Evolutionary conservation across 2,113 vertebrate genomes (phyloP), one percentile per base, ranked within the genome.

Genomic region (Poeciliopsis prolifica): DNA sequence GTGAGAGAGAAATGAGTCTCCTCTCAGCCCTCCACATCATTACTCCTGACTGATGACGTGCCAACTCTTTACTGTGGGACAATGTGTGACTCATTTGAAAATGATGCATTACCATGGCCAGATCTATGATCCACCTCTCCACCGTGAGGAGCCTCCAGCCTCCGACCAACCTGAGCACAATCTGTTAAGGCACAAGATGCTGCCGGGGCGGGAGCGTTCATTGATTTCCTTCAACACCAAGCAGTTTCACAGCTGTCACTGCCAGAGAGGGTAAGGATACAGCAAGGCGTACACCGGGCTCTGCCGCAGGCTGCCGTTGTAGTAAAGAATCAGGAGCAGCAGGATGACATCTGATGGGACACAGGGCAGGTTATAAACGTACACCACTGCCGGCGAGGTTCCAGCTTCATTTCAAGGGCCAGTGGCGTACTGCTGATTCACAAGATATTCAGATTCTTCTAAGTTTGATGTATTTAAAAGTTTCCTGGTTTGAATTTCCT

Each of bases 81-180:
- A 74, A 4, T 12, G 70, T 67, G 0, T 8, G 80, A 79, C 65
- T 80, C 35, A 80, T 54, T 70, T 65, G 19, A 26, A 29, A 70
- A 14, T 15, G 63, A 72, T 74, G 66, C 72, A 84, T 94, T 81
- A 95, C 97, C 97, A 98, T 96, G 13, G 97, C 95, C 86, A 95
- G 74, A 81, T 99, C 97, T 64, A 98, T 92, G 90, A 98, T 92
- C 95, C 96, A 96, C 87, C 95, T 97, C 73, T 92, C 91, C 85
- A 98, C 78, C 0, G 95, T 90, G 31, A 99, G 89, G 35, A 96
- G 3, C 69, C 96, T 95, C 97, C 97, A 98, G 9, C 93, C 93
- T 0, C 85, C 93, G 12, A 94, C 84, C 19, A 95, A 96, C 80
- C 97, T 99, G 86, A 28, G 3, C 75, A 62, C 58, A 15, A 60